Evolutionary conservation across 35 echinoderm and acorn worm genomes (phyloP).

Genomic region (Ophioderma brevispina): DNA sequence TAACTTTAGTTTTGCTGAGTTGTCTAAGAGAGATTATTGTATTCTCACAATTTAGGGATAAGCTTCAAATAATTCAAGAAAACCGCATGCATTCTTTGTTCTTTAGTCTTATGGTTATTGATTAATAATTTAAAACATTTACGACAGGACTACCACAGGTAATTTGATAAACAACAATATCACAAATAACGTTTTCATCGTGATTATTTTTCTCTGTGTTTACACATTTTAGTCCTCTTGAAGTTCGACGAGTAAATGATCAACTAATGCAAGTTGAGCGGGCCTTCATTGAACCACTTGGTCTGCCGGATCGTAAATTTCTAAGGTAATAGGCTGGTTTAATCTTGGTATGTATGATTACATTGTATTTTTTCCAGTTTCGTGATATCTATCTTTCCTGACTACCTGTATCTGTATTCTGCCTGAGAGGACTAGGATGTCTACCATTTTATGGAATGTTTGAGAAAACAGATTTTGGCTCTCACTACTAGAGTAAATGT

Average conservation of each 20-base stretch:
- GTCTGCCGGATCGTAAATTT: conserved; percentile 60
- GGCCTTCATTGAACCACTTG: conserved; percentile 74
- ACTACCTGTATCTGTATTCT: background rate
- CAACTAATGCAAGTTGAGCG: conserved; percentile 73
- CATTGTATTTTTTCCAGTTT: no score
- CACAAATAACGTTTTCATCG: background rate
- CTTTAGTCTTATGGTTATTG: no score
- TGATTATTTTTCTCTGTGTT: background rate
- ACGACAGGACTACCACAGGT: background rate
- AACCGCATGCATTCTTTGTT: no score
- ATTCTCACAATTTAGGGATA: no score
- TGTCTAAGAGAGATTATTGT: no score
- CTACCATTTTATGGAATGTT: background rate
- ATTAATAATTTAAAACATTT: background rate
- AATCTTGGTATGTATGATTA: no score
- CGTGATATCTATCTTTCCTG: background rate
- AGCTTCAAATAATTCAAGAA: no score
- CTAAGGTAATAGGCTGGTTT: conserved; percentile 41
- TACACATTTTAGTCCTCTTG: conserved; percentile 40
- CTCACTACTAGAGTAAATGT: background rate
- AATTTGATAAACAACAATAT: background rate
- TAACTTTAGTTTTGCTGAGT: no score
- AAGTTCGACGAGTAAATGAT: conserved; percentile 61
- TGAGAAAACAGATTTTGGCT: background rate
- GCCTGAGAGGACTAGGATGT: background rate